Base-by-base conservation (phyloP, 2,888 invertebrate species). In the Trissolcus brochymenae region DNA sequence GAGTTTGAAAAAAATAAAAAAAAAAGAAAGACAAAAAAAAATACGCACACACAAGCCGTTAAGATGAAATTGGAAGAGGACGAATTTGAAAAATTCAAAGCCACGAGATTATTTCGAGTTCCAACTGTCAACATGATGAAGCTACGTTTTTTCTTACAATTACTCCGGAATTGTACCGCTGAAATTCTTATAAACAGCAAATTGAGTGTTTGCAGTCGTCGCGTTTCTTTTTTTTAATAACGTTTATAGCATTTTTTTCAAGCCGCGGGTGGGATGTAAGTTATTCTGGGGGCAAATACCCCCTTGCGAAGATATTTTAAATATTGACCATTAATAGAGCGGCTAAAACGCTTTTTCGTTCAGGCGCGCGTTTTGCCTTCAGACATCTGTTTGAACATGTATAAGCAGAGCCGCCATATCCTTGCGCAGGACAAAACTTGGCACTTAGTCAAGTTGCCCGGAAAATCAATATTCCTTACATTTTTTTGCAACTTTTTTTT, bases 331-430 rank as follows among this genome's bases (percentile, higher is more conserved):
- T 65, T 65, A 65, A 72, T 59, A 60, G 55, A 35, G 55, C 46
- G 19, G 25, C 61, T 54, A 40, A 61, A 61, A 41, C 60, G 57
- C 51, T 64, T 62, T 64, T 25, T 62, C 35, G 35, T 64, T 53
- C 41, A 14, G 17, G 40, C 64, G 50, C 25, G 71, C 19, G 71
- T 59, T 72, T 72, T 59, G 53, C 40, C 59, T 72, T 19, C 54
- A 55, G 65, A 53, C 65, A 72, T 65, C 59, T 72, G 72, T 72
- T 72, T 72, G 72, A 72, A 65, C 65, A 56, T 62, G 17, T 57
- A 51, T 16, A 21, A 40, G 21, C 57, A n/a, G n/a, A 49, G 9
- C 17, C 4, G 14, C 7, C 35, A 49, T 41, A 19, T 66, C 25
- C 51, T 41, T 40, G 40, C 17, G 35, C 60, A 61, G 65, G 72